Evolutionary conservation across 2,113 vertebrate genomes (phyloP).

Genomic region (Megalops atlanticus): DNA sequence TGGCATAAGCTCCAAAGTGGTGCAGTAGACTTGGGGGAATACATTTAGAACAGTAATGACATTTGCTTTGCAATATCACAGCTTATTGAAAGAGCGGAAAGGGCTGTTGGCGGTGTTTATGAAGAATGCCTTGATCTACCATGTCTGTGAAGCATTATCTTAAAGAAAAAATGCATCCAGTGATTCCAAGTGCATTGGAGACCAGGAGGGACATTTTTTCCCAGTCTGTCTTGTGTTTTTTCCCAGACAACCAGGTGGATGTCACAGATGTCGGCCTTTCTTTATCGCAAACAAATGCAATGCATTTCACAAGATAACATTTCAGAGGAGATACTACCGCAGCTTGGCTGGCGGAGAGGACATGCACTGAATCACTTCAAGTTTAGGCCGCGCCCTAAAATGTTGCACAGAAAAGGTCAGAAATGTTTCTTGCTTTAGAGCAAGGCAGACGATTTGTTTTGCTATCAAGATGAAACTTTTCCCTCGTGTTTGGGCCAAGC

Average conservation of each 20-base stretch:
- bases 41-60: neutral
- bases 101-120: too few species aligned
- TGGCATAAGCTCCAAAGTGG: constrained; percentile 16
- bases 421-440: constrained; percentile 54
- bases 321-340: neutral
- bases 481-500: constrained; percentile 59
- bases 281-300: neutral
- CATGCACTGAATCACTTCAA: neutral
- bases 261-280: neutral
- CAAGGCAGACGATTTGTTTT: constrained; percentile 53
- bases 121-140: constrained; percentile 54
- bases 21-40: constrained; percentile 25
- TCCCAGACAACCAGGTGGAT: neutral
- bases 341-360: neutral
- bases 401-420: constrained; percentile 40
- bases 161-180: neutral
- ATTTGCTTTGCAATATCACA: constrained; percentile 37
- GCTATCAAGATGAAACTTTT: constrained; percentile 46
- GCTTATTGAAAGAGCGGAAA: neutral
- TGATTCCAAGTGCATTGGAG: neutral
- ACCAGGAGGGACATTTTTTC: constrained; percentile 34
- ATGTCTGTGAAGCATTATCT: constrained; percentile 45
- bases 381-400: neutral
- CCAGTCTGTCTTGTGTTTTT: neutral
- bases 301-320: neutral